phyloP scores from a whole-genome alignment of 2,797 vertebrate species.

The Craterocephalus amniculus region DNA sequence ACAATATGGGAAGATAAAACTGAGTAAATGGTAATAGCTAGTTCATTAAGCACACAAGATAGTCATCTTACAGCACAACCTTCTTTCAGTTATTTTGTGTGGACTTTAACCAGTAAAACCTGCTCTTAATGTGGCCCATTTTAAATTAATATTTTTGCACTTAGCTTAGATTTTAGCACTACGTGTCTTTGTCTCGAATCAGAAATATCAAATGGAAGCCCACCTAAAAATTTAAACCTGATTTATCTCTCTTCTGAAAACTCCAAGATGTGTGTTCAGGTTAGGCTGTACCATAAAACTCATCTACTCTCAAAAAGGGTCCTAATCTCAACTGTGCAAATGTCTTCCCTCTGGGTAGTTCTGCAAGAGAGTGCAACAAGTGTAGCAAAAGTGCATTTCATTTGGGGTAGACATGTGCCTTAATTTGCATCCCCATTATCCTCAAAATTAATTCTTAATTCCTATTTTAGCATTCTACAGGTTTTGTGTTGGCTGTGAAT shows the following conservation, averaged over 20 bases:
- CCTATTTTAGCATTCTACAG: constrained; percentile 58
- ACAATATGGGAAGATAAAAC: no score
- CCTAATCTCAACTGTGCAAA: constrained; percentile 25
- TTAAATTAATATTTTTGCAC: no score
- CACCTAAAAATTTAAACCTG: constrained; percentile 14
- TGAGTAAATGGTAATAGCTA: no score
- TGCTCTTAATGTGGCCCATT: no score
- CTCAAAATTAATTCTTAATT: constrained; percentile 68
- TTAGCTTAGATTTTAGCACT: no score
- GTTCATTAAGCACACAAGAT: no score
- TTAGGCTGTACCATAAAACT: constrained; percentile 10
- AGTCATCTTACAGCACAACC: no score
- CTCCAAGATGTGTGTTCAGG: neutral
- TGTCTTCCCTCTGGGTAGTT: constrained; percentile 26
- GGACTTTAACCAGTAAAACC: no score
- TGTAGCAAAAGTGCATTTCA: constrained; percentile 47
- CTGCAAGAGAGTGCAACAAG: constrained; percentile 34
- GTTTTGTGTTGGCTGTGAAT: constrained; percentile 61
- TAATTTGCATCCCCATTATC: constrained; percentile 67
- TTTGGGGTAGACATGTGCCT: constrained; percentile 58
- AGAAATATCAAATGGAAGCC: constrained; percentile 16
- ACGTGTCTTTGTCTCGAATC: constrained; percentile 7
- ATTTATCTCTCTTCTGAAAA: neutral
- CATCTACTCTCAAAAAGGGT: constrained; percentile 17
- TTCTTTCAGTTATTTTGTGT: no score